A percentile compares a stretch with the other conserved stretches of the same genome.
Conservation (phyloP, 2,888 invertebrate genomes). For the Eristalis pertinax region DNA sequence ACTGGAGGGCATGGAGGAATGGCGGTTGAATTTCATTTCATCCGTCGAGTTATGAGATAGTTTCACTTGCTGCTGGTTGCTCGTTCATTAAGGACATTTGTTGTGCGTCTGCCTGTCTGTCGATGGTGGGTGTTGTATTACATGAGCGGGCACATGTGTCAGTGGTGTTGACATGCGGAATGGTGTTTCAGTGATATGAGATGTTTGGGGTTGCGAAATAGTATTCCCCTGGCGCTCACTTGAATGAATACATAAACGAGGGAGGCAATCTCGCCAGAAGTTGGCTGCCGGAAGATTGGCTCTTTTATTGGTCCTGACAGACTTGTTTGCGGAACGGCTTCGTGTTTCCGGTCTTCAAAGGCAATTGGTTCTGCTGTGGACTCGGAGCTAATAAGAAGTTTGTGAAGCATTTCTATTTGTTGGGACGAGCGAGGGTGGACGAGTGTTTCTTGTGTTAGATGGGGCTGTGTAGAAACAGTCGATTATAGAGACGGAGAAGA, state of each 20-base stretch:
- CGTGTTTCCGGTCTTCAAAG: neutral
- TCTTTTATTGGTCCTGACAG: neutral
- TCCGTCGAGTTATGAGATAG: conserved; percentile 16
- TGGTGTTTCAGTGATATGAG: no score
- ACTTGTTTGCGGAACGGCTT: neutral
- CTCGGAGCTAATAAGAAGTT: neutral
- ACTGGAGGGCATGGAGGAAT: neutral
- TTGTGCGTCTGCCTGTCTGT: neutral
- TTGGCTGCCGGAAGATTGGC: neutral
- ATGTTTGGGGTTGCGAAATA: no score
- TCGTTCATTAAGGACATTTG: neutral
- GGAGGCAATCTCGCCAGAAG: neutral
- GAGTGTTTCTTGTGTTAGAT: no score
- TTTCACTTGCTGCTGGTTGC: neutral
- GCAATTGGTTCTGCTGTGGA: neutral
- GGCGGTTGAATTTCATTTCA: conserved; percentile 63
- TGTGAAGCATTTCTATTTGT: neutral
- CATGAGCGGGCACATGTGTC: neutral
- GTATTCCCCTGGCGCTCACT: neutral
- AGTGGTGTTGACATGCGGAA: no score
- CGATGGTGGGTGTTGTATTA: neutral
- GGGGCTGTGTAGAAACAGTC: no score
- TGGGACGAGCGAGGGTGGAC: neutral
- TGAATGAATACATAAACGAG: neutral
- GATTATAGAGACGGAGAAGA: no score